Conservation (phyloP, 2,113 vertebrate species). For the Aspiorhynchus laticeps region DNA sequence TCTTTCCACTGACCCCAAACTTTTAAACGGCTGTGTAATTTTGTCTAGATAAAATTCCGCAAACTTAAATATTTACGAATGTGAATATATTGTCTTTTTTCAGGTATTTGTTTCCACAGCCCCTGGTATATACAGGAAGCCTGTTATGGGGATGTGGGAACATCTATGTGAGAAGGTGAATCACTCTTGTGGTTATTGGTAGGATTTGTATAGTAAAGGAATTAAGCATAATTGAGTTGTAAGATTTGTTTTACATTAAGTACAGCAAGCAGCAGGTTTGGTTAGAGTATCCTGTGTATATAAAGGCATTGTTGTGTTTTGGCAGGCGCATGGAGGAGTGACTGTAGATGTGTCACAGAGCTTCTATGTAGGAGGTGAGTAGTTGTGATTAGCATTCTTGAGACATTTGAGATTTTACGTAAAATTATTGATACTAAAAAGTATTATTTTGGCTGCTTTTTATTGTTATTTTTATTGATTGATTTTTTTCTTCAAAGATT, state of each 20-base stretch:
- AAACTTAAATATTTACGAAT: neutral
- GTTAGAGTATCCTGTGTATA: neutral
- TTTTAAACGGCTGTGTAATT: neutral
- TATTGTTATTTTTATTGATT: too few species aligned
- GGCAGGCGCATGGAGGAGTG: slow-evolving; percentile 80
- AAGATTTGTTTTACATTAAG: neutral
- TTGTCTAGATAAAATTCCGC: neutral
- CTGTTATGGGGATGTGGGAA: slow-evolving; percentile 87
- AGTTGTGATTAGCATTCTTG: too few species aligned
- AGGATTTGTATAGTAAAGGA: neutral
- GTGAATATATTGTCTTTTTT: slow-evolving; percentile 22
- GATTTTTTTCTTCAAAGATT: too few species aligned
- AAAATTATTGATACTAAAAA: neutral
- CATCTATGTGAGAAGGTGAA: slow-evolving; percentile 81
- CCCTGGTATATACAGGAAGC: slow-evolving; percentile 84
- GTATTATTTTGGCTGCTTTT: too few species aligned
- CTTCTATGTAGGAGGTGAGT: slow-evolving; percentile 84
- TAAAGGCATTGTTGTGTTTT: neutral
- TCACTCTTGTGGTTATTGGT: neutral
- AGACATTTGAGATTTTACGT: too few species aligned
- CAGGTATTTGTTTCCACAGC: slow-evolving; percentile 85
- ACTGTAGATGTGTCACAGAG: slow-evolving; percentile 74
- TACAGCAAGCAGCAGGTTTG: neutral
- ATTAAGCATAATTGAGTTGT: neutral
- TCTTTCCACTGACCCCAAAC: neutral